A percentile compares a stretch with the other conserved stretches of the same genome.
phyloP scores from a whole-genome alignment of 2,797 vertebrate species.

The Oreochromis mossambicus region DNA sequence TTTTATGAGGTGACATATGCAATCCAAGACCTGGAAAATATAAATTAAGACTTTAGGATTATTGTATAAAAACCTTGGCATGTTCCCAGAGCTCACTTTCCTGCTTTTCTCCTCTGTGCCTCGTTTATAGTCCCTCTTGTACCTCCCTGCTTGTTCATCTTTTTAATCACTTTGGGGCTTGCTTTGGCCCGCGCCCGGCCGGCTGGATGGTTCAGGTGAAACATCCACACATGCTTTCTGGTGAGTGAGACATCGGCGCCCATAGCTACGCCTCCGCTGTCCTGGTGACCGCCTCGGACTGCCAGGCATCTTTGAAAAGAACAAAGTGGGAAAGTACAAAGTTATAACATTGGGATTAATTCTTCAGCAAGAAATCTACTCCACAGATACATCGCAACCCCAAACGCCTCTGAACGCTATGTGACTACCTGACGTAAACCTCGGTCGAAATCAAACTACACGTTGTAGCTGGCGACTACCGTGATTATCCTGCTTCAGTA shows the following conservation, averaged over 20 bases:
- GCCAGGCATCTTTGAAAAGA: slow-evolving; percentile 49
- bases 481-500: neutral
- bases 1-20: neutral
- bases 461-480: neutral
- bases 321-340: neutral
- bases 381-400: neutral
- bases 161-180: slow-evolving; percentile 8
- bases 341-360: neutral
- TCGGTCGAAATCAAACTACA: rapidly evolving
- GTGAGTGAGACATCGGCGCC: slow-evolving; percentile 60
- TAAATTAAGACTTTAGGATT: slow-evolving; percentile 10
- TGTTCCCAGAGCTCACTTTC: neutral
- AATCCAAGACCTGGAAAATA: slow-evolving; percentile 1
- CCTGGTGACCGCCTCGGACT: slow-evolving; percentile 66
- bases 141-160: neutral
- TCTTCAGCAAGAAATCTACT: neutral
- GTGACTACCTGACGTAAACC: neutral
- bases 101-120: neutral
- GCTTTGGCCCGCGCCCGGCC: neutral
- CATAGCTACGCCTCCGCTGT: slow-evolving; percentile 62
- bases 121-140: neutral
- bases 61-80: slow-evolving; percentile 47
- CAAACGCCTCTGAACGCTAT: neutral
- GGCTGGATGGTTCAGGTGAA: slow-evolving; percentile 73
- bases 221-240: slow-evolving; percentile 72